Percentiles rank a stretch among this genome's conserved stretches.
phyloP scores from a whole-genome alignment of 2,113 vertebrate species.

The Halcyon malimbica region DNA sequence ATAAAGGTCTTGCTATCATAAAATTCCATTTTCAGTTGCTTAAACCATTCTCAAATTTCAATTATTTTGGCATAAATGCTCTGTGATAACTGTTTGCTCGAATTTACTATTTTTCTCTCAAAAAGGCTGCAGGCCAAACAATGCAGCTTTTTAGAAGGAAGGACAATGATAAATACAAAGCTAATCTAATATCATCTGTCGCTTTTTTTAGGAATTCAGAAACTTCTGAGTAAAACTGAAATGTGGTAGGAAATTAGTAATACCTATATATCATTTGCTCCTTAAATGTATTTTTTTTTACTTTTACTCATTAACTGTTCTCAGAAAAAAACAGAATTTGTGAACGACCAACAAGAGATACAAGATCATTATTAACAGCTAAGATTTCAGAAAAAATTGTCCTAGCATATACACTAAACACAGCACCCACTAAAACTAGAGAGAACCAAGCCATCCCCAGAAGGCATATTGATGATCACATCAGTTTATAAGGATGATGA shows the following conservation, averaged over 20 bases:
- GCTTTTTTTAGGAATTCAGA: background rate
- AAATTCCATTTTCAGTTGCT: background rate
- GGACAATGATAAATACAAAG: background rate
- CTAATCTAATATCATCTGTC: background rate
- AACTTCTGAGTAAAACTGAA: background rate
- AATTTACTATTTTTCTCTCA: background rate
- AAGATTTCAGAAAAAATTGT: background rate
- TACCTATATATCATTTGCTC: background rate
- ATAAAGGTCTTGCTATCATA: background rate
- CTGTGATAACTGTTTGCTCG: background rate
- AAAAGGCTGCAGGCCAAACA: background rate
- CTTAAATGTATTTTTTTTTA: background rate
- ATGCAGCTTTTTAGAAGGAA: background rate
- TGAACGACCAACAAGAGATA: background rate
- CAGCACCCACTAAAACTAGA: background rate
- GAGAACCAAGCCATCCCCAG: background rate
- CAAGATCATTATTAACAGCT: background rate
- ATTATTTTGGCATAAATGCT: background rate
- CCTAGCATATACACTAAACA: background rate
- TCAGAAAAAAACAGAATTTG: background rate
- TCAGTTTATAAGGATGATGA: background rate
- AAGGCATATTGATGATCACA: background rate
- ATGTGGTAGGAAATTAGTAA: background rate
- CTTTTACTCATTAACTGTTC: background rate
- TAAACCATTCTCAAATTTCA: background rate